These are phyloP conservation scores for Tribolium castaneum DNA, from an alignment of 1,140 invertebrate genomes.

Conservation along the genomic window DNA sequence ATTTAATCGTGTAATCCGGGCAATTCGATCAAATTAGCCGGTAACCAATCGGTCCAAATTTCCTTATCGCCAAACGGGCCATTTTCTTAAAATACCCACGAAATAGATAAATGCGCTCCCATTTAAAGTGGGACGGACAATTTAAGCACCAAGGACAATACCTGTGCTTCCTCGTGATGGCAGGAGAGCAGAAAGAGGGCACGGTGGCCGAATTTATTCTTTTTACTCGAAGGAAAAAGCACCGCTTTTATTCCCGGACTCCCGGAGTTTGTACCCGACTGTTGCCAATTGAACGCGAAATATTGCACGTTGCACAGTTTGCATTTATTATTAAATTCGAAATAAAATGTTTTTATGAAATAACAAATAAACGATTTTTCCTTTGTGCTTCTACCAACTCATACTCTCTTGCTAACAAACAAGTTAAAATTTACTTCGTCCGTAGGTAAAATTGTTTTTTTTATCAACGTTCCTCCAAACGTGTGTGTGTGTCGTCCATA, in stretches of 20 bases:
- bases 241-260: background rate
- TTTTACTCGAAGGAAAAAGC: background rate
- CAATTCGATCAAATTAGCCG: slow-evolving; percentile 20
- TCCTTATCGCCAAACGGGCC: slow-evolving; percentile 36
- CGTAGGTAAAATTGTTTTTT: slow-evolving; percentile 16
- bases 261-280: background rate
- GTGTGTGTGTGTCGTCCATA: too few relatives aligned
- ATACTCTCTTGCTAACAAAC: background rate
- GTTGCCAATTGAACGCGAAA: background rate
- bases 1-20: slow-evolving; percentile 30
- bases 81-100: slow-evolving; percentile 16
- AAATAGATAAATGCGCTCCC: slow-evolving; percentile 11
- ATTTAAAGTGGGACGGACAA: slow-evolving; percentile 41
- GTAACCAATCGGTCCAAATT: slow-evolving; percentile 4
- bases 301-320: background rate
- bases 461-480: background rate
- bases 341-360: background rate
- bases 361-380: background rate
- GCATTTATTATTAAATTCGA: background rate
- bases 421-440: slow-evolving; percentile 34
- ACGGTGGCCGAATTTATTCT: background rate
- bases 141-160: slow-evolving; percentile 51
- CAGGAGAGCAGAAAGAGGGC: slow-evolving; percentile 29
- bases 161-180: slow-evolving; percentile 48
- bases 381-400: background rate